These are phyloP conservation scores for Plagiodera versicolora DNA, from an alignment of 2,888 invertebrate species.

Conservation along the genomic window DNA sequence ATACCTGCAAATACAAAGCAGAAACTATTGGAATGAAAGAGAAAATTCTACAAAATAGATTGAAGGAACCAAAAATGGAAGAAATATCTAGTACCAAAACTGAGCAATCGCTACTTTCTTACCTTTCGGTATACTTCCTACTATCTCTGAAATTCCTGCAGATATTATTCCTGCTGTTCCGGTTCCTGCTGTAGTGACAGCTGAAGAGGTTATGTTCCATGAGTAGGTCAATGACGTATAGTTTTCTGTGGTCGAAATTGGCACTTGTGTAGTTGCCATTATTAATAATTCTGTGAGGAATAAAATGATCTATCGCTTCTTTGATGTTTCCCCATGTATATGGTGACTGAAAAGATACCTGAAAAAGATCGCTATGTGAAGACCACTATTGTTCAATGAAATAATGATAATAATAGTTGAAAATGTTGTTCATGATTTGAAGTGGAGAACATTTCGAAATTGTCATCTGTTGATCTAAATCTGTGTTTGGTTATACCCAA, in stretches of 20 bases:
- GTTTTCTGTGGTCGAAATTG: constrained; percentile 11
- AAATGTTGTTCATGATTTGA: too few relatives aligned
- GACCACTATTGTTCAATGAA: too few relatives aligned
- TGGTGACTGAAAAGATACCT: not conserved
- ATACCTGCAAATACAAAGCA: constrained; percentile 2
- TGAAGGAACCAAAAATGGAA: too few relatives aligned
- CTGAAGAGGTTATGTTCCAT: not conserved
- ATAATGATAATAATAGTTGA: too few relatives aligned
- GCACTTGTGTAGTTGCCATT: constrained; percentile 13
- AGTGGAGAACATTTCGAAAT: too few relatives aligned
- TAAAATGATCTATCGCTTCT: constrained; percentile 17
- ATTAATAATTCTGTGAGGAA: constrained; percentile 9
- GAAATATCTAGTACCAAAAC: too few relatives aligned
- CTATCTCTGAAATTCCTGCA: not conserved
- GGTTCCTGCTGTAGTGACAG: constrained; percentile 4
- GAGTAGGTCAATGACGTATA: constrained; percentile 10
- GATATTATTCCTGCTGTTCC: not conserved
- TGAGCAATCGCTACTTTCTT: too few relatives aligned
- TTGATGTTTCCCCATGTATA: constrained; percentile 35
- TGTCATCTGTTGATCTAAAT: too few relatives aligned
- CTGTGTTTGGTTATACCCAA: too few relatives aligned
- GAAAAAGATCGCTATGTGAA: not conserved
- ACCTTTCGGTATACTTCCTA: not conserved
- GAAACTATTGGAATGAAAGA: too few relatives aligned
- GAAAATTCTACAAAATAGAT: too few relatives aligned